These are phyloP conservation scores for Saccopteryx bilineata DNA, from an alignment of 2,113 vertebrate species.

Conservation along the genomic window DNA sequence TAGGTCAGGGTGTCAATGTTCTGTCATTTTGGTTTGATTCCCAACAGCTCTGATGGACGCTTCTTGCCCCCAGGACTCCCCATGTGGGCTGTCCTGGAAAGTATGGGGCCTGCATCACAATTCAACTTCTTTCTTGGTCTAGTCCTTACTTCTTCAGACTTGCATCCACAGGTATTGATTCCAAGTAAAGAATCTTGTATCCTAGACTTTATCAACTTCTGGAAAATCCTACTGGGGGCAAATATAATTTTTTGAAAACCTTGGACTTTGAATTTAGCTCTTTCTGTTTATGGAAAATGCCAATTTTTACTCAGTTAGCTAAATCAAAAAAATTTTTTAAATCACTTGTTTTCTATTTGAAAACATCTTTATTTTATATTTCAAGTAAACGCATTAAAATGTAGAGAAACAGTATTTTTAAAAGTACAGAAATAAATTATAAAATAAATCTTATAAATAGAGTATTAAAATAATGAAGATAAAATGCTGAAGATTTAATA, in stretches of 20 bases:
- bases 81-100: background rate
- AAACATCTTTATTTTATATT: constrained; percentile 14
- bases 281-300: background rate
- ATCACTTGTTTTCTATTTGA: background rate
- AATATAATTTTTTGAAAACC: background rate
- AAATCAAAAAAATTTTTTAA: background rate
- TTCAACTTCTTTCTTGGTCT: background rate
- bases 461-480: constrained; percentile 40
- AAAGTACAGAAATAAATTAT: background rate
- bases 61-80: background rate
- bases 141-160: background rate
- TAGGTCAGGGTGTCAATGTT: background rate
- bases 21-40: background rate
- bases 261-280: background rate
- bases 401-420: background rate
- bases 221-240: background rate
- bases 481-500: background rate
- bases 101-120: background rate
- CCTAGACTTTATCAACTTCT: background rate
- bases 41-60: background rate
- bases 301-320: background rate
- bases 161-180: background rate
- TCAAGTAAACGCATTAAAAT: background rate
- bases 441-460: background rate
- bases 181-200: background rate